Conservation (phyloP, 2,888 invertebrate genomes). For the Drosophila paucipuncta region DNA sequence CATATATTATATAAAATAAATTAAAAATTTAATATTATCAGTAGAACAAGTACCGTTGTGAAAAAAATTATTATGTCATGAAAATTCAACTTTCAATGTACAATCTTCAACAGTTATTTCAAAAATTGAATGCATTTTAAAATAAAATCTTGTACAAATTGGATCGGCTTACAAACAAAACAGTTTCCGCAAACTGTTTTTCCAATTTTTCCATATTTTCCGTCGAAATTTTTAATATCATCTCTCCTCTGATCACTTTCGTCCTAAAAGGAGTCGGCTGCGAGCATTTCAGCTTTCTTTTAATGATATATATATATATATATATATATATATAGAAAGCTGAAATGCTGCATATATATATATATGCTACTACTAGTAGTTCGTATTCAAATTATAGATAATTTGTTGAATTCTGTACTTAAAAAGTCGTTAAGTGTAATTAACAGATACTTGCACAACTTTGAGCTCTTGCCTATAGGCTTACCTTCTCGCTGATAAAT, state of each 20-base stretch:
- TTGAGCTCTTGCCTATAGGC: not conserved
- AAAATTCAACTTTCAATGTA: not conserved
- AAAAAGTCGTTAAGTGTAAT: slow-evolving; percentile 9
- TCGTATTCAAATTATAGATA: not conserved
- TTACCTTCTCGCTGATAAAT: not conserved
- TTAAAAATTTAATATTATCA: not conserved
- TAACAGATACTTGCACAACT: not conserved
- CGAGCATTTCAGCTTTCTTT: too few relatives aligned
- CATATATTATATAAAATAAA: not conserved
- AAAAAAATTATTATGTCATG: not conserved
- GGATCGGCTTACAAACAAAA: too few relatives aligned
- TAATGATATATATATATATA: too few relatives aligned
- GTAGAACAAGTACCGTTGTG: not conserved
- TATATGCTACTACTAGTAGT: not conserved
- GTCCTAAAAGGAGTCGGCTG: too few relatives aligned
- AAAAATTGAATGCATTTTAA: not conserved
- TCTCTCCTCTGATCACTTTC: not conserved
- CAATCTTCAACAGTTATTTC: not conserved
- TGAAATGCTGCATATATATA: too few relatives aligned
- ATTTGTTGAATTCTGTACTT: slow-evolving; percentile 1
- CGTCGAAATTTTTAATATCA: not conserved
- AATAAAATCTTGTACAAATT: too few relatives aligned
- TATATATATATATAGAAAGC: too few relatives aligned
- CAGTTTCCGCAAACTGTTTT: too few relatives aligned
- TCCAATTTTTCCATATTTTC: not conserved